Evolutionary conservation across 2,888 invertebrate genomes (phyloP), one percentile per base, ranked within the genome.

Genomic region (Lissocephala sabroskyi): DNA sequence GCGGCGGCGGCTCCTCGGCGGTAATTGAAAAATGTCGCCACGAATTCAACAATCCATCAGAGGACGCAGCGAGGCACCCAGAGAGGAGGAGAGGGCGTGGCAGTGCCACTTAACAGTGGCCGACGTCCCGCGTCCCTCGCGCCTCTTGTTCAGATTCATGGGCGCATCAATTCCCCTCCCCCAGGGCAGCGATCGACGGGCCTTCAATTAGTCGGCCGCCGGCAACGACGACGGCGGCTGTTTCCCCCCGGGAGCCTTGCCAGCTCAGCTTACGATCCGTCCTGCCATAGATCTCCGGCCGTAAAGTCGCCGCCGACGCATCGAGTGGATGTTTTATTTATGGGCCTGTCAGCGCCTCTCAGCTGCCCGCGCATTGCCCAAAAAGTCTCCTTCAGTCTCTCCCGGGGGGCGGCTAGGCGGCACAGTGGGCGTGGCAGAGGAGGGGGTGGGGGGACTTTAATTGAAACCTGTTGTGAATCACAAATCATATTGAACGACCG

Each of bases 361-460:
- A 81, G 80, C 80, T 81, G 80, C 73, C 71, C 60, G 58, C 57
- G n/a, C n/a, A n/a, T n/a, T n/a, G n/a, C n/a, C n/a, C n/a, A n/a
- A n/a, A 7, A 11, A 11, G 35, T 35, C 7, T 35, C 9, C 16
- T 16, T 3, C 14, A n/a, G 11, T 33, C 14, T 54, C 41, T 41
- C 32, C 51, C 45, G 4, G 13, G 45, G 35, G 19, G 29, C 19
- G 35, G 36, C 3, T 11, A n/a, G 37, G 46, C 37, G 49, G n/a
- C 13, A 6, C 44, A 35, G n/a, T n/a, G n/a, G n/a, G n/a, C n/a
- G n/a, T n/a, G n/a, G n/a, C n/a, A n/a, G n/a, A n/a, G n/a, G n/a
- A n/a, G n/a, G n/a, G n/a, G 2, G 36, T 44, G 44, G 45, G 44
- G 45, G 49, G 47, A 45, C 43, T 62, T 43, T 75, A 76, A 73